Base-by-base conservation (phyloP, 2,888 invertebrate genomes). In the Latheticus oryzae region DNA sequence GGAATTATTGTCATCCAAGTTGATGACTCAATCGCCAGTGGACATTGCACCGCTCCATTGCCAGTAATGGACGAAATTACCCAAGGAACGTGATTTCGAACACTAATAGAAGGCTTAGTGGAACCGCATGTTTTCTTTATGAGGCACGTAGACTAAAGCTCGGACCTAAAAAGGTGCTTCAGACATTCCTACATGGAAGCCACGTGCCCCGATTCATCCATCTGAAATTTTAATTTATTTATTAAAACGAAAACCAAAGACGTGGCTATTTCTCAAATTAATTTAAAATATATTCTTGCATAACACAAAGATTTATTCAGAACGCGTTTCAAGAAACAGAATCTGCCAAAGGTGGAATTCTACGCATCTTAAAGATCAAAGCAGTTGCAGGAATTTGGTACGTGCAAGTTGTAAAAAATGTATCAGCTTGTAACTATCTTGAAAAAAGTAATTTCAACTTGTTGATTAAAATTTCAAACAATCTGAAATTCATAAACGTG, bases 101-200 rank as follows among this genome's bases (percentile, higher is more conserved):
- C 73, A 71, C 72, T 75, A 73, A 75, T 74, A 74, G 72, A 73
- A 68, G 73, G 75, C 75, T 75, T 76, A 76, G 71, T 66, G 67
- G 68, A 69, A 72, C 74, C 71, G 73, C 76, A 75, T 76, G 75
- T 76, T 75, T 76, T 75, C 75, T 75, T 76, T 76, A 75, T 75
- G 74, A 74, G 71, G 73, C 76, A 76, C 76, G 76, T 76, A 73
- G 55, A 60, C 55, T 50, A 61, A 64, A 67, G 64, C 66, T 51
- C 62, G 61, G 63, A 62, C 65, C 64, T 63, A 63, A 65, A 68
- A 68, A 68, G 68, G 68, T 68, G 68, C 65, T 63, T 62, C 56
- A 50, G 57, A 60, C 64, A 62, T 60, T 52, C 63, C 38, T 12
- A 12, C 35, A 48, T 35, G 37, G 35, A 48, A 5, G 9, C 37